Base-by-base conservation (phyloP, 2,888 invertebrate species). In the Chydorus sphaericus region DNA sequence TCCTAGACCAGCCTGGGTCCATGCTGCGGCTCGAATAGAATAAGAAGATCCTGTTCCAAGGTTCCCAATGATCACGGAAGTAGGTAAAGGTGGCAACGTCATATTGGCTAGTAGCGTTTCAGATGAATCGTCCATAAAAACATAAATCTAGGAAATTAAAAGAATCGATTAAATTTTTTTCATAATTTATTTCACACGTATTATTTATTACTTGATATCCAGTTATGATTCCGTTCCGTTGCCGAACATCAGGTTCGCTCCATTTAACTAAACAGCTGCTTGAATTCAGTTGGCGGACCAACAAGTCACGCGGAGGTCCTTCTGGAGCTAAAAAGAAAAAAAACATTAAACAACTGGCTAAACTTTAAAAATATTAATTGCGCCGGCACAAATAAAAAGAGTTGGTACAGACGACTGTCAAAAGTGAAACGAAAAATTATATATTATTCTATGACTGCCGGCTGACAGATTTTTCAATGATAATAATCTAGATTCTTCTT, bases 241-340 rank as follows among this genome's bases (percentile, higher is more conserved):
- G 74, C 62, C 80, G 75, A 8, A 75, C 65, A 38, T 82, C 78
- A n/a, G 91, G 92, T 50, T 86, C 80, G 64, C 83, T 83, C 92
- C 92, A 93, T 70, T 87, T 83, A 65, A 88, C 71, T 71, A 80
- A 81, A 57, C 88, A 81, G 50, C 85, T 79, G 58, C 86, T 85
- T 50, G 85, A 78, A 69, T 90, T 89, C 54, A 88, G 74, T 63
- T 90, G 78, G 60, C 84, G 77, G 60, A 89, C 83, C 70, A 87
- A 83, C 69, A 93, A 82, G 66, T 86, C 80, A 58, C 79, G 78
- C 48, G 94, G 93, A 39, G 90, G 78, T 59, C 84, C 83, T 59
- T 81, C 81, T 23, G 92, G 92, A 53, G 82, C 79, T 52, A 10
- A 1, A 52, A n/a, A 8, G 26, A 14, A 44, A 18, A n/a, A 8